phyloP scores from a whole-genome alignment of 2,888 invertebrate genomes.

The Agrilus biguttatus region DNA sequence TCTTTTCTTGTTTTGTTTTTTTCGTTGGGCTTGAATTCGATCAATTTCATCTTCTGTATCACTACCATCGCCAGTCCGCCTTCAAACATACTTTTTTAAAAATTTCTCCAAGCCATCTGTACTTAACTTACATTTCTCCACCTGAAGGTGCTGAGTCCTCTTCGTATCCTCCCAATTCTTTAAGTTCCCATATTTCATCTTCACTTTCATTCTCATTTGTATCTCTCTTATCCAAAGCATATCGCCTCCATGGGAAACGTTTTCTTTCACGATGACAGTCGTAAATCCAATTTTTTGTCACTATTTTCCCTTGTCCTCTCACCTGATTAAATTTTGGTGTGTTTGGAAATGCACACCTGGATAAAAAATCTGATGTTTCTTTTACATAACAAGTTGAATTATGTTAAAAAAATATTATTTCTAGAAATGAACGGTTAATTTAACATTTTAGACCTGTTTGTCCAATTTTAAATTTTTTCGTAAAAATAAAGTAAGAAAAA shows the following conservation, averaged over 20 bases:
- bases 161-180: conserved; percentile 6
- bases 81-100: not conserved
- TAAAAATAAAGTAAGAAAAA: no score
- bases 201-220: conserved; percentile 33
- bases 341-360: conserved; percentile 75
- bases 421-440: no score
- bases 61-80: conserved; percentile 19
- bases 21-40: conserved; percentile 22
- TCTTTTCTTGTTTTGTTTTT: conserved; percentile 10
- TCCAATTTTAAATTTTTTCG: no score
- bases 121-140: not conserved
- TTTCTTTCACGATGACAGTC: conserved; percentile 45
- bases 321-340: conserved; percentile 77
- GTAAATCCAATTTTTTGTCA: conserved; percentile 60
- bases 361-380: no score
- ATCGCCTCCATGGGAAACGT: conserved; percentile 50
- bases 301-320: conserved; percentile 47
- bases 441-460: no score
- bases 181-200: conserved; percentile 35
- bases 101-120: not conserved
- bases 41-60: conserved; percentile 53
- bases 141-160: not conserved
- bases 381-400: no score
- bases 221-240: conserved; percentile 39
- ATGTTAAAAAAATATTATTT: no score